phyloP scores from a whole-genome alignment of 2,888 invertebrate species.

The Megaustenia siamemsis region DNA sequence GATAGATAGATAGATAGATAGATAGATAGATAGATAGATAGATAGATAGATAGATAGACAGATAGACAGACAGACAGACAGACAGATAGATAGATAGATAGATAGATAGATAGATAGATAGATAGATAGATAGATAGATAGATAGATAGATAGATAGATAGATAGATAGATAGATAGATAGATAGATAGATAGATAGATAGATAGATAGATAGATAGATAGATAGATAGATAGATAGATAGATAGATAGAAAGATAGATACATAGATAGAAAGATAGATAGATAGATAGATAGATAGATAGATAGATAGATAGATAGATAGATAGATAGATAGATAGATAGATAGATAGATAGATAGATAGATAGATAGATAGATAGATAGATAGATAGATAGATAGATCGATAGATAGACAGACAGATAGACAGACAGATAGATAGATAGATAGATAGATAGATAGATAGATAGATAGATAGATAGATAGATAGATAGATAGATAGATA shows the following conservation, averaged over 20 bases:
- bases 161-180: background rate
- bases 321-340: too few relatives aligned
- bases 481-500: slow-evolving; percentile 4
- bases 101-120: too few relatives aligned
- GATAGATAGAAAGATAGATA: slow-evolving; percentile 10
- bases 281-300: background rate
- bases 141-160: too few relatives aligned
- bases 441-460: background rate
- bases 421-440: background rate
- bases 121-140: too few relatives aligned
- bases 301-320: too few relatives aligned
- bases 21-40: too few relatives aligned
- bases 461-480: background rate
- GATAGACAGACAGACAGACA: too few relatives aligned
- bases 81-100: too few relatives aligned
- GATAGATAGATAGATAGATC: too few relatives aligned
- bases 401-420: background rate
- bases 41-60: too few relatives aligned
- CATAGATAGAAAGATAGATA: background rate
- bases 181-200: background rate
- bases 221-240: background rate
- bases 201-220: background rate
- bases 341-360: background rate
- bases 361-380: slow-evolving; percentile 25
- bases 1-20: too few relatives aligned